Evolutionary conservation across 2,797 vertebrate species (phyloP), one percentile per base, ranked within the genome.

Genomic region (Urocyon cinereoargenteus): DNA sequence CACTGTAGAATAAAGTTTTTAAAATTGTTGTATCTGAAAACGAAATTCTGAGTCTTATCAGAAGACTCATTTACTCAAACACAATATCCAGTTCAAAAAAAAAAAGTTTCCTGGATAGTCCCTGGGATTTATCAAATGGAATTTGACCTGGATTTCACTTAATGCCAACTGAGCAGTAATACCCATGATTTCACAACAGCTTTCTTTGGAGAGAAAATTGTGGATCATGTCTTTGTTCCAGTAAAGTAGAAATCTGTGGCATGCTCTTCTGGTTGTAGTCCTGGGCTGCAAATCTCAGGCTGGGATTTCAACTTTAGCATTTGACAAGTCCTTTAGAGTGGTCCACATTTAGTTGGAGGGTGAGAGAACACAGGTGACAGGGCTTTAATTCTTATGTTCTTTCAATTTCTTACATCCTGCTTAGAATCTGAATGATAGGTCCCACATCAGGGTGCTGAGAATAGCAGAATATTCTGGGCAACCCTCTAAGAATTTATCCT

Each of bases 61-160:
- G 78, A 93, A 85, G 59, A 96, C 40, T 78, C 64, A 90, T 5
- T 86, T 73, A 94, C n/a, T 95, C 84, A 90, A 95, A 92, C 45
- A 96, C 6, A 87, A 70, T 59, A 96, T 57, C 49, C 64, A 94
- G 72, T 78, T 96, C 3, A 85, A 92, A 82, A 77, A 53, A 51
- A 82, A 90, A 28, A 64, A 78, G 26, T 45, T 55, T 94, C 36
- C 95, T 91, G 55, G 81, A 73, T 66, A 78, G 72, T 95, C 81
- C 96, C 93, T 97, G 93, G 91, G 92, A 96, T 96, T 95, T 64
- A 91, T 21, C 91, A 86, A 90, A 85, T 55, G 78, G 84, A 92
- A 92, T 88, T 8, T 75, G 72, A 86, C 51, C 40, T 95, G 61
- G 55, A 91, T 85, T n/a, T 72, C 95, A 89, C 62, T 92, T 87